Evolutionary conservation across 2,888 invertebrate genomes (phyloP), one percentile per base, ranked within the genome.

Genomic region (Cantharis rustica): DNA sequence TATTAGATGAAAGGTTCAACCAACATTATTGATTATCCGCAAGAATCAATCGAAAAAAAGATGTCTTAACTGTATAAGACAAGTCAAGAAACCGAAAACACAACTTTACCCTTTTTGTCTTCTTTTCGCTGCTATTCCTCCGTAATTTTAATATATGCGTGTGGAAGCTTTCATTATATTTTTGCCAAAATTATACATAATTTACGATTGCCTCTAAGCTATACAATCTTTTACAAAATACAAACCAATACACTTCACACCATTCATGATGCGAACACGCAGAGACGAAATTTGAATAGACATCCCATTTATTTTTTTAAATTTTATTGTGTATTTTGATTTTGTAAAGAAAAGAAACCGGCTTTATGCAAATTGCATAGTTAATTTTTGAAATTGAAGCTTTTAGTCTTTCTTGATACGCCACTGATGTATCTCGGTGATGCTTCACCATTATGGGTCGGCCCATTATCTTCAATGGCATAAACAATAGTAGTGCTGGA

Each of bases 401-500:
- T 47, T 7, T 47, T n/a, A 13, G 11, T 26, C 13, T n/a, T 26
- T 23, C 68, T 5, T 15, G 26, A 11, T 69, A 15, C 69, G 26
- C 69, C 69, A 69, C 69, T 27, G 31, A 15, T 27, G 13, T 9
- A 13, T 69, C 20, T 16, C 17, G 75, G 63, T 23, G 31, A 31
- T 70, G 23, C 17, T 27, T 23, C 31, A 20, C 16, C 64, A 26
- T 72, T 73, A 15, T 31, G 78, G 77, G 26, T 72, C 79, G 72
- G 74, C 80, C 81, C 78, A 82, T 81, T 81, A 81, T 79, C 71
- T 77, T 79, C 80, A 83, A 81, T 83, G 82, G 83, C 83, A 82
- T 80, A 82, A 84, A 84, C 84, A 84, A 84, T 84, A 82, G 83
- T 79, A 77, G 68, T 75, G 77, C 75, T 69, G 79, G 78, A 79